Percentiles rank a stretch among this genome's conserved stretches.
Conservation (phyloP, 2,888 invertebrate genomes). For the Chrysolina americana region DNA sequence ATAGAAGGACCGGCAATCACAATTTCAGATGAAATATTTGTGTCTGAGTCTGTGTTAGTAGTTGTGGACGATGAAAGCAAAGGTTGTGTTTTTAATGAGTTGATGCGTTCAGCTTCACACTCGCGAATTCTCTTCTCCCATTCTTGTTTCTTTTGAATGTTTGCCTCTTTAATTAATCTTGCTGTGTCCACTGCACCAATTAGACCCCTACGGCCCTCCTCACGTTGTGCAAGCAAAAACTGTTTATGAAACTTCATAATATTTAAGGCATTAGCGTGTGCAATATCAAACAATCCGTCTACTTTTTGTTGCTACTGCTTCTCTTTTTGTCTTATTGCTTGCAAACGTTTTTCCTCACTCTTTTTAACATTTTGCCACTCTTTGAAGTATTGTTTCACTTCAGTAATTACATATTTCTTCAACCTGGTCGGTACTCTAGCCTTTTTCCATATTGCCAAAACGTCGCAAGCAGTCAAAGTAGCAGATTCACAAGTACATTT, state of each 20-base stretch:
- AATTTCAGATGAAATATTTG: too few species aligned
- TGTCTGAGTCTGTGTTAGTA: too few species aligned
- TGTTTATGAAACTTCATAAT: neutral
- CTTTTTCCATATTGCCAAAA: neutral
- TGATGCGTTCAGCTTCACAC: too few species aligned
- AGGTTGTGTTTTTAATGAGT: too few species aligned
- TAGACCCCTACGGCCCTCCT: neutral
- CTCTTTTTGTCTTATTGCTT: too few species aligned
- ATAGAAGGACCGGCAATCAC: too few species aligned
- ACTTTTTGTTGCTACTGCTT: too few species aligned
- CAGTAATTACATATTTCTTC: neutral
- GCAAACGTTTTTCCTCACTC: neutral
- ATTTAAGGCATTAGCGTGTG: too few species aligned
- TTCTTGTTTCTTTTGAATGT: neutral
- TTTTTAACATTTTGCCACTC: neutral
- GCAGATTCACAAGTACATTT: too few species aligned
- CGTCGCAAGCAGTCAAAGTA: too few species aligned
- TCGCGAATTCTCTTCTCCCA: neutral
- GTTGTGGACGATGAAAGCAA: too few species aligned
- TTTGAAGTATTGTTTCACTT: neutral
- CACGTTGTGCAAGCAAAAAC: neutral
- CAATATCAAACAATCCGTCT: too few species aligned
- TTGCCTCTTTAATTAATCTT: neutral
- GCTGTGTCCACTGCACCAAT: neutral
- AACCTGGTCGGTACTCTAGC: neutral